Base-by-base conservation (phyloP, 1,140 invertebrate genomes). In the Drosophila chauvacae region DNA sequence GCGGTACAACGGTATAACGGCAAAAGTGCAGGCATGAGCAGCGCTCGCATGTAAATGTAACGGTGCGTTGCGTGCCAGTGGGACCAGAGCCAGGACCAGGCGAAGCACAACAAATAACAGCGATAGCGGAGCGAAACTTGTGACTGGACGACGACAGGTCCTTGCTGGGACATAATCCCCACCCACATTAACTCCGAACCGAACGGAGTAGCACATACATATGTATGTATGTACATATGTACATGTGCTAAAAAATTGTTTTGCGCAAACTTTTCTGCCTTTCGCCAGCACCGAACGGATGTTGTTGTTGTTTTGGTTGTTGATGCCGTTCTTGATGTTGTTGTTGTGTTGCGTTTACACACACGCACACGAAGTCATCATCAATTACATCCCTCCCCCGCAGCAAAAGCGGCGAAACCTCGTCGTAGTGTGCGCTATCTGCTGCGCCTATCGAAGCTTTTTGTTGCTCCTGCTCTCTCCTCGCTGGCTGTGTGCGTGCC, bases 391-490 rank as follows among this genome's bases (percentile, higher is more conserved):
- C 33, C 26, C 51, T 26, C 51, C 37, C 70, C 53, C 62, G 28
- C 28, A 62, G 39, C 6, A 41, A 69, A 71, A 28, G 41, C 33
- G 30, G 73, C 44, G 74, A 55, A 61, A 62, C 51, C 72, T 37
- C 51, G 62, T 44, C 26, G 53, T 42, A 65, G 61, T 59, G 61
- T 63, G 61, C 59, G 74, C 65, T 78, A 78, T 78, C 76, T 78
- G 59, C 73, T 78, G 75, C 44, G 76, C 76, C 76, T 78, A 78
- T 71, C 75, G 57, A 79, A 78, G 66, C 68, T 70, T 63, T 63
- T 63, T 63, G 60, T 56, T 63, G 60, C 60, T 74, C 41, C 41
- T 45, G 47, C 74, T 78, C 50, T 58, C 56, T 76, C 41, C 23
- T 39, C 44, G 47, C 44, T 53, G 45, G 33, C 47, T 53, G 64